Percentiles rank a stretch among this genome's conserved stretches.
Conservation (phyloP, 2,797 vertebrate species). For the Peromyscus melanophrys region DNA sequence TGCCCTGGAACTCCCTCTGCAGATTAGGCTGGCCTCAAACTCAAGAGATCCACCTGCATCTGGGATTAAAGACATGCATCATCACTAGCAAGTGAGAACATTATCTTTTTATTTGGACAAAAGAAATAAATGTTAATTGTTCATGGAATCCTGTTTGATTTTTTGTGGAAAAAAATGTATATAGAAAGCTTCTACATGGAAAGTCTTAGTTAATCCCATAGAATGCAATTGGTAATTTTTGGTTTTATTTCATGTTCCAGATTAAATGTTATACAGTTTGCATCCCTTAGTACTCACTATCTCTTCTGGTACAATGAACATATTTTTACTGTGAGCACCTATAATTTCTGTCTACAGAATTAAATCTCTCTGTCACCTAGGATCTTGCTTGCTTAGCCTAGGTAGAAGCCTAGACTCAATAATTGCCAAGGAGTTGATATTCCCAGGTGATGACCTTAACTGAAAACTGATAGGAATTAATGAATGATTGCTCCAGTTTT, state of each 20-base stretch:
- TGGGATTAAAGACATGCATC: no score
- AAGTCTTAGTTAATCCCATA: slow-evolving; percentile 2
- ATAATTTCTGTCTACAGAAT: not conserved
- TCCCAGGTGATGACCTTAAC: not conserved
- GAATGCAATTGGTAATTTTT: not conserved
- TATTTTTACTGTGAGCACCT: not conserved
- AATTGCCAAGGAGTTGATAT: not conserved
- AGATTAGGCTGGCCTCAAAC: no score
- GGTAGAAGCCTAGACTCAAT: not conserved
- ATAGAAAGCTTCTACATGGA: not conserved
- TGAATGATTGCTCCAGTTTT: not conserved
- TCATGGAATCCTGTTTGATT: not conserved
- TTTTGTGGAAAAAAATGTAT: not conserved
- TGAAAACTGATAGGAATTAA: not conserved
- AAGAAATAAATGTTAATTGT: not conserved
- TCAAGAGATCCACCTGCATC: no score
- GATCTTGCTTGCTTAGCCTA: not conserved
- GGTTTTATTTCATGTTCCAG: not conserved
- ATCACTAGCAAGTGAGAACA: no score
- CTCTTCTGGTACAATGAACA: not conserved
- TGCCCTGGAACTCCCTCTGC: not conserved
- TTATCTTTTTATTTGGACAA: slow-evolving; percentile 24
- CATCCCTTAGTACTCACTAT: no score
- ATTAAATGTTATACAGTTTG: not conserved
- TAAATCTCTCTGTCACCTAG: not conserved